Percentiles rank a stretch among this genome's conserved stretches.
phyloP scores from a whole-genome alignment of 2,888 invertebrate genomes.

The Venustoraphidia nigricollis region DNA sequence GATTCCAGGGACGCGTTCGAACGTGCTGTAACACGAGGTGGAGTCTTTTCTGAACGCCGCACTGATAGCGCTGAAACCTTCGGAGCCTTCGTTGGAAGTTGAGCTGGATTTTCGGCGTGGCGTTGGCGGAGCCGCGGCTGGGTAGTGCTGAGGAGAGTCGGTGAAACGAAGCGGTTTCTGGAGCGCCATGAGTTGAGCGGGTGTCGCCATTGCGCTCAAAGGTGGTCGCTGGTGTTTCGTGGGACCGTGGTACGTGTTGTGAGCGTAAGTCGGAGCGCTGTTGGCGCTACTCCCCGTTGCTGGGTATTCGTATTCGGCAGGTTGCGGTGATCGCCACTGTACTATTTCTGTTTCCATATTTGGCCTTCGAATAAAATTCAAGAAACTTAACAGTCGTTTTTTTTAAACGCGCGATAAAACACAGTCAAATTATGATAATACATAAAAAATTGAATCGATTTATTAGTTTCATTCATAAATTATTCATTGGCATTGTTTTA shows the following conservation, averaged over 20 bases:
- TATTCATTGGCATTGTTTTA: too few relatives aligned
- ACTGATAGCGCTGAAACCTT: conserved; percentile 28
- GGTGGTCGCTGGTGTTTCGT: conserved; percentile 55
- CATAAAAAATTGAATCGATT: too few relatives aligned
- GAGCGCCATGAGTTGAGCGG: conserved; percentile 31
- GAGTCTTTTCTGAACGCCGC: conserved; percentile 27
- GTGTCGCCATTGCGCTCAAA: conserved; percentile 29
- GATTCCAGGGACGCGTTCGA: conserved; percentile 31
- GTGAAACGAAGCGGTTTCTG: conserved; percentile 55
- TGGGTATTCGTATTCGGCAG: conserved; percentile 38
- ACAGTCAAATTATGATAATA: too few relatives aligned
- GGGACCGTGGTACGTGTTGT: conserved; percentile 86
- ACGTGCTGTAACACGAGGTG: conserved; percentile 23
- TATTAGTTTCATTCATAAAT: too few relatives aligned
- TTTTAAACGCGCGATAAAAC: too few relatives aligned
- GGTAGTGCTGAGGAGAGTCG: conserved; percentile 58
- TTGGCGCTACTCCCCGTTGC: conserved; percentile 37
- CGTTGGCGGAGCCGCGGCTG: conserved; percentile 34
- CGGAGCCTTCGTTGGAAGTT: conserved; percentile 53
- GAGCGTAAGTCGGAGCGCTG: conserved; percentile 40
- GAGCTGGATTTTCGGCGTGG: conserved; percentile 59
- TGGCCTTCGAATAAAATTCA: too few relatives aligned
- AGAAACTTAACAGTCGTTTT: too few relatives aligned
- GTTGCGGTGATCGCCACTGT: background rate
- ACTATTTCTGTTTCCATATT: conserved; percentile 17